These are phyloP conservation scores for Acanthosepion pharaonis DNA, from an alignment of 2,888 invertebrate species.

Conservation along the genomic window DNA sequence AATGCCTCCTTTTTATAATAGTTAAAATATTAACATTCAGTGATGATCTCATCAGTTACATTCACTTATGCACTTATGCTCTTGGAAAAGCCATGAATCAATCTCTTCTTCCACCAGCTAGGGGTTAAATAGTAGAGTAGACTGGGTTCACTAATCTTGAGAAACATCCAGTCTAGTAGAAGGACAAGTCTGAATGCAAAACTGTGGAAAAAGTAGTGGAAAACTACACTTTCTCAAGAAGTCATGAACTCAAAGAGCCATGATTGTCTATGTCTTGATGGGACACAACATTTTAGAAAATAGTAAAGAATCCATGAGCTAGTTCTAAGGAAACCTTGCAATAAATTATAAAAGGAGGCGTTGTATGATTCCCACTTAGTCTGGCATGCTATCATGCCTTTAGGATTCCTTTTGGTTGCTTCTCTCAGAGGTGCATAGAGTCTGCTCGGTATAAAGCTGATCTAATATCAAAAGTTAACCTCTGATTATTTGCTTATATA, in stretches of 20 bases:
- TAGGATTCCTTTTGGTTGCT: not conserved
- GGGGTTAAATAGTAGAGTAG: no score
- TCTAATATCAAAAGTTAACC: constrained; percentile 87
- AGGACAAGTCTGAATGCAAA: no score
- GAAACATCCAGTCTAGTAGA: no score
- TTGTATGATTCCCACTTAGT: not conserved
- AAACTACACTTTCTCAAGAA: no score
- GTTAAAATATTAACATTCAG: not conserved
- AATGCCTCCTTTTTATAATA: not conserved
- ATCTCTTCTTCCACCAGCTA: no score
- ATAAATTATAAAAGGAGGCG: not conserved
- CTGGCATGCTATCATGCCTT: not conserved
- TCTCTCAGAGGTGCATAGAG: constrained; percentile 77
- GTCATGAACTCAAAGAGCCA: no score
- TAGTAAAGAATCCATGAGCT: not conserved
- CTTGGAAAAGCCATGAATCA: no score
- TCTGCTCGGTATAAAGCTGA: constrained; percentile 85
- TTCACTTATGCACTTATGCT: no score
- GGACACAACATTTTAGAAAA: no score
- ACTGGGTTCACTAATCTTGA: no score
- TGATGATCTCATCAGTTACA: not conserved
- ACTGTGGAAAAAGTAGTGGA: no score
- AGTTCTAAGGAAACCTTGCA: not conserved
- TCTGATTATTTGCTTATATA: constrained; percentile 76
- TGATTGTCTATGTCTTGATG: no score